phyloP scores from a whole-genome alignment of 1,140 invertebrate genomes.

The Reticulitermes speratus region DNA sequence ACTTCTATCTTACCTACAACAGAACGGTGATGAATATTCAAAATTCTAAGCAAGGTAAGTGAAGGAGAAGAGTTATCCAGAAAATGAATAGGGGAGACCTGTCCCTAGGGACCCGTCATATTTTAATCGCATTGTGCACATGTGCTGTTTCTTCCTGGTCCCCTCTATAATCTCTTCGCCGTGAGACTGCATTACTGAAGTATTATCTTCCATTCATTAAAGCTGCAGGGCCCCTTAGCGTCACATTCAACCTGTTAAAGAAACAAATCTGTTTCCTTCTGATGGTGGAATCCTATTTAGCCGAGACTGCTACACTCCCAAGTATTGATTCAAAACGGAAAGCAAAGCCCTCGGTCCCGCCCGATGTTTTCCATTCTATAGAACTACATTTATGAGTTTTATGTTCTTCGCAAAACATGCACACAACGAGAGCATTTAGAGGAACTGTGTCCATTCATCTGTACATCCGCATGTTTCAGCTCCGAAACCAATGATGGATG shows the following conservation, averaged over 20 bases:
- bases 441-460: no score
- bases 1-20: no score
- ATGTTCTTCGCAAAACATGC: no score
- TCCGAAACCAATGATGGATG: no score
- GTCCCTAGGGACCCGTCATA: constrained; percentile 2
- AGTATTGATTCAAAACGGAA: no score
- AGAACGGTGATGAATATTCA: not conserved
- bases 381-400: no score
- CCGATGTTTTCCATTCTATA: no score
- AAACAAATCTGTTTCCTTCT: not conserved
- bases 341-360: no score
- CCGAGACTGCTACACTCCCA: not conserved
- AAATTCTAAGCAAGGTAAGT: no score
- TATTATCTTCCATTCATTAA: constrained; percentile 9
- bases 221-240: not conserved
- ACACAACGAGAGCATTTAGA: no score
- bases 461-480: no score
- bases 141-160: not conserved
- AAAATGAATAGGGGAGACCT: not conserved
- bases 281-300: not conserved
- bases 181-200: not conserved
- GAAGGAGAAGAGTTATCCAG: not conserved
- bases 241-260: not conserved
- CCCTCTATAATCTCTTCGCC: not conserved
- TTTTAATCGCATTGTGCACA: constrained; percentile 10